Evolutionary conservation across 2,113 vertebrate genomes (phyloP).

Genomic region (Halichoeres trimaculatus): DNA sequence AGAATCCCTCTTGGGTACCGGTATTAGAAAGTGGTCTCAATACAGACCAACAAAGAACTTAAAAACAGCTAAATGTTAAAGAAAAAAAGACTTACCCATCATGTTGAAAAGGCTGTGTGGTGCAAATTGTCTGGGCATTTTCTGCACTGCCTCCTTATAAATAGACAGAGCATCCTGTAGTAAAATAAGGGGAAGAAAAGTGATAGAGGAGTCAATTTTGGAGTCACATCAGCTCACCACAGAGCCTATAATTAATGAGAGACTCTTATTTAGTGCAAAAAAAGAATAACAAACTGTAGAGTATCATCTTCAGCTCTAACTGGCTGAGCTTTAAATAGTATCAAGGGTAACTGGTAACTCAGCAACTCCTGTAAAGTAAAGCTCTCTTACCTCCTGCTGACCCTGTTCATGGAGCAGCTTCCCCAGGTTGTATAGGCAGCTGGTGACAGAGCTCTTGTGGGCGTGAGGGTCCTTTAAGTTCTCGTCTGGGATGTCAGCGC

Average conservation of each 20-base stretch:
- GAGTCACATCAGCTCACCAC: conserved; percentile 6
- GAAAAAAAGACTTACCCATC: conserved; percentile 99
- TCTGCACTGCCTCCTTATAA: conserved; percentile 96
- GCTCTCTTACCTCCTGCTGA: conserved; percentile 89
- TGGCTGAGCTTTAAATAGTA: background rate
- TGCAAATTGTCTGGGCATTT: conserved; percentile 98
- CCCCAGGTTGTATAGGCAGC: conserved; percentile 98
- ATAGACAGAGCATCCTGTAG: conserved; percentile 91
- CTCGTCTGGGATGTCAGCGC: conserved; percentile 97
- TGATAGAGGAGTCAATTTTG: background rate
- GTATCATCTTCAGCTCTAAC: background rate
- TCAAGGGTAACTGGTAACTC: background rate
- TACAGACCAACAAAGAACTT: no score
- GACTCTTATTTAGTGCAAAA: background rate
- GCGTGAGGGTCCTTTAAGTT: conserved; percentile 98
- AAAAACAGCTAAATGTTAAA: no score
- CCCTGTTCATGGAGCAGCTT: conserved; percentile 97
- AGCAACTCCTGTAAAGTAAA: no score
- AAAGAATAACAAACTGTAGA: background rate
- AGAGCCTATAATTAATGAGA: background rate
- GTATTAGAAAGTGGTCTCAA: no score
- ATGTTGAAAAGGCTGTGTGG: conserved; percentile 99
- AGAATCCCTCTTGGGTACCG: no score
- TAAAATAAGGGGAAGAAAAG: background rate
- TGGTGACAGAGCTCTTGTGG: conserved; percentile 98